Conservation (phyloP, 2,888 invertebrate genomes). For the Nomada flava region DNA sequence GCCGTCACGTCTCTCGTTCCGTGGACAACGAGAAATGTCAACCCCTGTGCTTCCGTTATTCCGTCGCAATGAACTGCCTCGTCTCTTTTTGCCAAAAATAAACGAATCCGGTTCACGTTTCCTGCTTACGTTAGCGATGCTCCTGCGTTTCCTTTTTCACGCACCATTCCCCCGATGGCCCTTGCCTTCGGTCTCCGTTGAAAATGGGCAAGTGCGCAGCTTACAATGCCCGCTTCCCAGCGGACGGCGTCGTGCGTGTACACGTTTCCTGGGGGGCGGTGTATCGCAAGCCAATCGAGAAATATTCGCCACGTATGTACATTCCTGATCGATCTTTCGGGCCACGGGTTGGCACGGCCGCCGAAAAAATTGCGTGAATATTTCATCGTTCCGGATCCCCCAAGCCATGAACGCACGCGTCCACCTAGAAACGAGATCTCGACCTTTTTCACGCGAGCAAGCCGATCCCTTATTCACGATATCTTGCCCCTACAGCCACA, state of each 20-base stretch:
- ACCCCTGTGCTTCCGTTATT: slow-evolving; percentile 18
- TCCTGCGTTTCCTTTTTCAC: background rate
- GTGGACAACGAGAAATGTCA: slow-evolving; percentile 49
- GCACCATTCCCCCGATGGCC: slow-evolving; percentile 13
- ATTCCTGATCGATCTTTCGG: slow-evolving; percentile 55
- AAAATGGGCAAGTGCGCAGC: background rate
- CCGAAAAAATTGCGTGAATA: slow-evolving; percentile 56
- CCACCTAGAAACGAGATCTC: background rate
- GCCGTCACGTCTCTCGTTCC: slow-evolving; percentile 32
- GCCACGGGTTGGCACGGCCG: slow-evolving; percentile 7
- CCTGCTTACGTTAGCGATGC: background rate
- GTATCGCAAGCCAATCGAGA: no score
- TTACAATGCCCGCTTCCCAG: background rate
- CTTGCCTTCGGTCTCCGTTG: background rate
- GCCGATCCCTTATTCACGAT: slow-evolving; percentile 47
- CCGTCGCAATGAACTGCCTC: slow-evolving; percentile 5
- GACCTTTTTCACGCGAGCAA: slow-evolving; percentile 16
- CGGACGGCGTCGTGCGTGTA: slow-evolving; percentile 13
- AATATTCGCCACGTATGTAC: background rate
- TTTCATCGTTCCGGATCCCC: slow-evolving; percentile 49
- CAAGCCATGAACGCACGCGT: background rate
- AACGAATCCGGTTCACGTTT: slow-evolving; percentile 27
- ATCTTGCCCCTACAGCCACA: background rate
- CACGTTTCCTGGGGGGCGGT: slow-evolving; percentile 30
- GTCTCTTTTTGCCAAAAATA: slow-evolving; percentile 7